Evolutionary conservation across 2,113 vertebrate species (phyloP).

Genomic region (Caranx melampygus): DNA sequence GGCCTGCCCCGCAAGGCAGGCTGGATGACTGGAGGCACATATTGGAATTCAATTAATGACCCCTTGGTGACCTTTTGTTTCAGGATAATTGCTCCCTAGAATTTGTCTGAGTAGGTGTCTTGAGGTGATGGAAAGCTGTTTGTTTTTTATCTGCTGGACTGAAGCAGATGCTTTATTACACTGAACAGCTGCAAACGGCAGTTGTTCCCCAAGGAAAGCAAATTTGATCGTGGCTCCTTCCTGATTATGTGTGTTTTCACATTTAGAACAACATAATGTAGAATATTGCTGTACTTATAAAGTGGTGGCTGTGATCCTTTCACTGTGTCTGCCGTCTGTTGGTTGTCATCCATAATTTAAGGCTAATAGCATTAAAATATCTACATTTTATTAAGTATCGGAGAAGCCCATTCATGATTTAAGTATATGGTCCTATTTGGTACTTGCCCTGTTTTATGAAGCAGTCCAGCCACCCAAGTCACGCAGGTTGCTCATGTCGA

Average conservation of each 20-base stretch:
- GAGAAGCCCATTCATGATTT: slow-evolving; percentile 23
- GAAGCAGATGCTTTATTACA: slow-evolving; percentile 54
- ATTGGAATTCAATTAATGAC: slow-evolving; percentile 89
- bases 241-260: slow-evolving; percentile 13
- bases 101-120: slow-evolving; percentile 74
- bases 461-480: slow-evolving; percentile 14
- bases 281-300: slow-evolving; percentile 19
- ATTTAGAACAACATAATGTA: slow-evolving; percentile 17
- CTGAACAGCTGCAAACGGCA: slow-evolving; percentile 36
- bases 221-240: slow-evolving; percentile 35
- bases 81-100: slow-evolving; percentile 86
- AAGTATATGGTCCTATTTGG: slow-evolving; percentile 25
- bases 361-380: slow-evolving; percentile 21
- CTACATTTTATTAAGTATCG: background rate
- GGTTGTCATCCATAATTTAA: slow-evolving; percentile 10
- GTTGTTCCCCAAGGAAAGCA: slow-evolving; percentile 29
- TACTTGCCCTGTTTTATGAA: slow-evolving; percentile 29
- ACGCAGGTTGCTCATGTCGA: slow-evolving; percentile 33
- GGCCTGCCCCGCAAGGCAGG: slow-evolving; percentile 74
- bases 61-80: slow-evolving; percentile 86
- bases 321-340: background rate
- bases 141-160: slow-evolving; percentile 36
- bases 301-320: slow-evolving; percentile 4
- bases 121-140: slow-evolving; percentile 57
- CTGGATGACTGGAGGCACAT: slow-evolving; percentile 83